phyloP scores from a whole-genome alignment of 2,888 invertebrate genomes.

The Metacarcinus magister region DNA sequence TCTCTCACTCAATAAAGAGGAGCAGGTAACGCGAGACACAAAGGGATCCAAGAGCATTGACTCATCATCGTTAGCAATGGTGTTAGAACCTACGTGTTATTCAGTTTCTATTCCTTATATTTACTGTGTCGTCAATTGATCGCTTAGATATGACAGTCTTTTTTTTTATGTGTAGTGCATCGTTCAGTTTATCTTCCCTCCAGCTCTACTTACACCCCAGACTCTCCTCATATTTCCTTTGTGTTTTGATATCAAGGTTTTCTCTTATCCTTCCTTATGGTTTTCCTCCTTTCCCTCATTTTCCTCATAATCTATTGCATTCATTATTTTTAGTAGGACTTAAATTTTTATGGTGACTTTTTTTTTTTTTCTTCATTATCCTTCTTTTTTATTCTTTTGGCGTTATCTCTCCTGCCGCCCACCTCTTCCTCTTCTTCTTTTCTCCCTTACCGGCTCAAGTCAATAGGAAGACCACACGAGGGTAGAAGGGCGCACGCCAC shows the following conservation, averaged over 20 bases:
- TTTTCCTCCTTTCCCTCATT: neutral
- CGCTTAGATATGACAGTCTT: neutral
- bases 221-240: neutral
- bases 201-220: neutral
- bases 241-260: neutral
- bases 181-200: neutral
- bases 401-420: neutral
- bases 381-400: neutral
- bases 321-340: conserved; percentile 4
- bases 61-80: too few relatives aligned
- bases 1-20: too few relatives aligned
- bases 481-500: neutral
- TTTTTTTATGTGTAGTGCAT: neutral
- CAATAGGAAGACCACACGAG: conserved; percentile 13
- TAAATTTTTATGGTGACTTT: neutral
- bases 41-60: too few relatives aligned
- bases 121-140: too few relatives aligned
- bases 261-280: neutral
- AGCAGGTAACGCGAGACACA: too few relatives aligned
- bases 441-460: neutral
- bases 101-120: too few relatives aligned
- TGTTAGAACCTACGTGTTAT: too few relatives aligned
- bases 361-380: neutral
- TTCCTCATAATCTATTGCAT: conserved; percentile 7
- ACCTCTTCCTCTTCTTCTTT: conserved; percentile 9